phyloP scores from a whole-genome alignment of 2,888 invertebrate species.

The Ormyrus thymus region DNA sequence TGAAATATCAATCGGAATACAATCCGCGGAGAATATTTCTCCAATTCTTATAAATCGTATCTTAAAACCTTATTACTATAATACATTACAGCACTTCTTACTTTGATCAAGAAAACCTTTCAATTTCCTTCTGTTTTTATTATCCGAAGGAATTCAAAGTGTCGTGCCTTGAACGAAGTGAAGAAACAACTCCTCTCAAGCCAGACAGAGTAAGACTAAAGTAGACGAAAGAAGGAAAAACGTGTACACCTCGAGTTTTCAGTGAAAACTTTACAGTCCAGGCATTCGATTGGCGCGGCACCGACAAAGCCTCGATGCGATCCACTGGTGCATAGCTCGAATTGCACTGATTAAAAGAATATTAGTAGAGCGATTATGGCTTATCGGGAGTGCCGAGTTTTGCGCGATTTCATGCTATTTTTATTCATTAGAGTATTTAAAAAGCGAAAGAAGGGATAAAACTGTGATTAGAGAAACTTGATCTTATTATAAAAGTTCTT shows the following conservation, averaged over 20 bases:
- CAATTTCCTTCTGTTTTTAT: too few species aligned
- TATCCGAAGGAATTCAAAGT: not conserved
- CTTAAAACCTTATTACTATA: too few species aligned
- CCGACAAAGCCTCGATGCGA: conserved; percentile 47
- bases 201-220: too few species aligned
- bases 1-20: too few species aligned
- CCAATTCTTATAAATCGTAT: too few species aligned
- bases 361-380: conserved; percentile 13
- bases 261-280: conserved; percentile 13
- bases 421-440: too few species aligned
- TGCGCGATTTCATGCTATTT: too few species aligned
- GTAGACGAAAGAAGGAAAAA: not conserved
- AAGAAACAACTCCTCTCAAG: not conserved
- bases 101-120: too few species aligned
- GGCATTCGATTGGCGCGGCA: conserved; percentile 18
- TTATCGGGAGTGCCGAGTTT: not conserved
- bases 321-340: conserved; percentile 42
- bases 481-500: too few species aligned
- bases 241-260: conserved; percentile 2
- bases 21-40: too few species aligned
- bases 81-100: too few species aligned
- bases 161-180: not conserved
- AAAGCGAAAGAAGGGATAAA: not conserved
- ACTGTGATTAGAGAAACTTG: conserved; percentile 4
- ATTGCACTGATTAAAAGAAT: conserved; percentile 52